Base-by-base conservation (phyloP, 2,888 invertebrate genomes). In the Rhimphoctona megacephalus region DNA sequence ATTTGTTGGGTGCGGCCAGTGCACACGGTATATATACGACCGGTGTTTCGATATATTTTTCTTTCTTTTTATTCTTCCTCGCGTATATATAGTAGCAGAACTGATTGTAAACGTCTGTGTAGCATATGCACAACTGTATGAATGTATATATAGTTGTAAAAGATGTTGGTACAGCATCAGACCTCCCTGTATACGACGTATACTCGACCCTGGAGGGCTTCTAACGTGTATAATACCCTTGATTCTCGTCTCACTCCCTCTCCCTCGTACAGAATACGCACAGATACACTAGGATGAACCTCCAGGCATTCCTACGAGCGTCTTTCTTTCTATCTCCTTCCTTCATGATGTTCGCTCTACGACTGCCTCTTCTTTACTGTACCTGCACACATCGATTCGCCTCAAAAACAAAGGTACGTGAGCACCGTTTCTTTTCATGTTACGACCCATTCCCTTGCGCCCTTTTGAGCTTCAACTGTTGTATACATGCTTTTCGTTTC, bases 1-100 rank as follows among this genome's bases (percentile, higher is more conserved):
- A 88, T 89, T 89, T 86, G 86, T 85, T 86, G 86, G 86, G 86
- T 79, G 86, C 86, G 86, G 86, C 86, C 73, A 73, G 78, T 73
- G 78, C 76, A 22, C 66, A 43, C 52, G 17, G 19, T 67, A 25
- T 52, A 54, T 72, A 61, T 54, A 49, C 46, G 61, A 64, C 64
- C 46, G 52, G 49, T 54, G 73, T 81, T 77, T 67, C 19, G 76
- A 46, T 78, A 76, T 83, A 73, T 76, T 66, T 78, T 30, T 64
- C 61, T 74, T 54, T 49, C 61, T 57, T 49, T 46, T 46, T 49
- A 61, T 57, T 72, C 67, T 39, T 77, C 67, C 69, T 69, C 39
- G 57, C 66, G 36, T 64, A 54, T 33, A 49, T 33, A 11, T 54
- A 36, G 54, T 54, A 43, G 67, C 79, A 72, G 76, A 57, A 81